Evolutionary conservation across 2,113 vertebrate genomes (phyloP), one percentile per base, ranked within the genome.

Genomic region (Malurus elegans): DNA sequence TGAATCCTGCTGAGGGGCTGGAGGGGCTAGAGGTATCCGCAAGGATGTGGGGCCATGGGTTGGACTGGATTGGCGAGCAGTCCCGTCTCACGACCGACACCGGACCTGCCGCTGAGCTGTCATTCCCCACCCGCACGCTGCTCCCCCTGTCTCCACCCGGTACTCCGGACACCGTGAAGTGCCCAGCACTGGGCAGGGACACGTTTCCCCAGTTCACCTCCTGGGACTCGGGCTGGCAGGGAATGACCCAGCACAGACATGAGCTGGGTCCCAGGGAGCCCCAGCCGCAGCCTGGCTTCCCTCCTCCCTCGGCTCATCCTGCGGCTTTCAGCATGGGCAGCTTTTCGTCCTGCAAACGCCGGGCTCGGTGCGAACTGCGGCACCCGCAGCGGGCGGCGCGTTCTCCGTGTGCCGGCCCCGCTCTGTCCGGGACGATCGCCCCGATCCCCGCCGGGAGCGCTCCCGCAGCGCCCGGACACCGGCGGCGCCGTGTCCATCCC

Each of bases 291-390:
- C 34, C 31, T 2, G 48, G 18, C 40, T 29, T 38, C 1, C 6
- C 48, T 26, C 47, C 23, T 36, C 45, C 28, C 53, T 16, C 5
- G 14, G 54, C 91, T 61, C 51, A n/a, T 7, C 31, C 16, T 2
- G 38, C 6, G 4, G 11, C 4, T 31, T 10, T 7, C 65, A n/a
- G 50, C 45, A 32, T 0, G 56, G 56, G 61, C 38, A 48, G 31
- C 14, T 65, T 51, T 61, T 20, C 3, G 8, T 6, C 28, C 38
- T 3, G 40, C 58, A n/a, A 25, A 53, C 18, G 3, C 31, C 4
- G 9, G 38, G 40, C 3, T 14, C 42, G 5, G 3, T 0, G 6
- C 3, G 7, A 9, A 5, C 14, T 1, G n/a, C 2, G 50, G 42
- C 42, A 7, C 8, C 25, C 3, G 9, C 32, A 11, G 57, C 0